phyloP scores from a whole-genome alignment of 2,113 vertebrate genomes.

The Pomatostomus ruficeps region DNA sequence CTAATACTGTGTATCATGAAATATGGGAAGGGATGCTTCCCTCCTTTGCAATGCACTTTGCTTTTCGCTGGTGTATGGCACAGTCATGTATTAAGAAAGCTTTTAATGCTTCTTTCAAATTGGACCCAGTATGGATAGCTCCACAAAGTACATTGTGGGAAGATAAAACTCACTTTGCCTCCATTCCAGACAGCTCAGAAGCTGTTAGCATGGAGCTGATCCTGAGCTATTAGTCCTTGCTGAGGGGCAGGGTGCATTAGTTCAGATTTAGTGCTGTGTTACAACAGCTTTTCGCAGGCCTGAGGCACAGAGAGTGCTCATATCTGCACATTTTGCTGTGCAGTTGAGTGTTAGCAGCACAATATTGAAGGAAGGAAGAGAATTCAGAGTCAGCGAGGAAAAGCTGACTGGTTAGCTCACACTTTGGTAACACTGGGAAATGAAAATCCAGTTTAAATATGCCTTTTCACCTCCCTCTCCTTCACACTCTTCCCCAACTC shows the following conservation, averaged over 20 bases:
- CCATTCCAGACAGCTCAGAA: neutral
- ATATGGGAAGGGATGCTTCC: neutral
- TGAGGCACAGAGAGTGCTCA: neutral
- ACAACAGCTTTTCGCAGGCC: neutral
- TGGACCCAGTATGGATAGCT: neutral
- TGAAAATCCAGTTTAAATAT: neutral
- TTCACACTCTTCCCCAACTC: neutral
- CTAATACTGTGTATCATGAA: neutral
- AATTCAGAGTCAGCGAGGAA: neutral
- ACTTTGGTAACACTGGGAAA: neutral
- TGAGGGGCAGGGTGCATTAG: neutral
- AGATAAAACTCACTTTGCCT: constrained; percentile 8
- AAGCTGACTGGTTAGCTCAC: neutral
- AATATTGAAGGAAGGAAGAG: neutral
- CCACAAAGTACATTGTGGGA: neutral
- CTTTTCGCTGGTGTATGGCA: neutral
- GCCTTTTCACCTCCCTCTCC: neutral
- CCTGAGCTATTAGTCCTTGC: neutral
- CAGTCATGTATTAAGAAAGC: neutral
- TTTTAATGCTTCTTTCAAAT: neutral
- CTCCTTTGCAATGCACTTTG: neutral
- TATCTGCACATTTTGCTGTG: neutral
- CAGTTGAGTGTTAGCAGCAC: neutral
- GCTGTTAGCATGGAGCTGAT: neutral
- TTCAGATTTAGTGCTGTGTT: neutral